A percentile compares a stretch with the other conserved stretches of the same genome.
These are phyloP conservation scores for Heliconius ismenius DNA, from an alignment of 2,888 invertebrate genomes.

Conservation along the genomic window DNA sequence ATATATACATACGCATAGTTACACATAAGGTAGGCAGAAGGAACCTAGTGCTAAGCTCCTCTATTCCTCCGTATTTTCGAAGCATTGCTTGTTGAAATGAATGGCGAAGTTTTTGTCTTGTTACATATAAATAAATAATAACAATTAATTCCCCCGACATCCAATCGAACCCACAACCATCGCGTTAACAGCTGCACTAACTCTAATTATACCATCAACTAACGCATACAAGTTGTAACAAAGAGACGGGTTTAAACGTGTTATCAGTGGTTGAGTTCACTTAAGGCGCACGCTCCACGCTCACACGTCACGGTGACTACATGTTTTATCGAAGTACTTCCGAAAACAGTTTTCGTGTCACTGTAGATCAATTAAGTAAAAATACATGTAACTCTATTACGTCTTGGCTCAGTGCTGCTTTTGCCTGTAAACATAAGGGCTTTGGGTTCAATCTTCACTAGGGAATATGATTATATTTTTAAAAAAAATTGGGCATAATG, in stretches of 20 bases:
- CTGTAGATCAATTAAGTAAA: conserved; percentile 14
- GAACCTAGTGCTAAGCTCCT: too few relatives aligned
- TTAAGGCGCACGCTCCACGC: conserved; percentile 34
- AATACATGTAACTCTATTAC: conserved; percentile 1
- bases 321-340: conserved; percentile 36
- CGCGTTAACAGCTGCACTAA: too few relatives aligned
- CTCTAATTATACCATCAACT: neutral
- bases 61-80: too few relatives aligned
- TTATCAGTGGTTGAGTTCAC: conserved; percentile 41
- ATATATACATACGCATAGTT: too few relatives aligned
- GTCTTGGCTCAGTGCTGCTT: neutral
- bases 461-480: neutral
- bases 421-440: neutral
- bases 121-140: too few relatives aligned
- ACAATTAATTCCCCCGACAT: too few relatives aligned
- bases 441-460: too few relatives aligned
- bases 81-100: too few relatives aligned
- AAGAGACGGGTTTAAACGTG: conserved; percentile 34
- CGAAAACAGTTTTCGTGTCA: conserved; percentile 39
- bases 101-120: too few relatives aligned
- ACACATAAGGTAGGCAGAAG: too few relatives aligned
- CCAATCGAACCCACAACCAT: too few relatives aligned
- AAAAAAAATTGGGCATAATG: too few relatives aligned
- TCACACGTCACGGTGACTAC: conserved; percentile 38
- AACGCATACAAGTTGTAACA: conserved; percentile 12